Base-by-base conservation (phyloP, 2,113 vertebrate genomes). In the Hydrolagus affinis region DNA sequence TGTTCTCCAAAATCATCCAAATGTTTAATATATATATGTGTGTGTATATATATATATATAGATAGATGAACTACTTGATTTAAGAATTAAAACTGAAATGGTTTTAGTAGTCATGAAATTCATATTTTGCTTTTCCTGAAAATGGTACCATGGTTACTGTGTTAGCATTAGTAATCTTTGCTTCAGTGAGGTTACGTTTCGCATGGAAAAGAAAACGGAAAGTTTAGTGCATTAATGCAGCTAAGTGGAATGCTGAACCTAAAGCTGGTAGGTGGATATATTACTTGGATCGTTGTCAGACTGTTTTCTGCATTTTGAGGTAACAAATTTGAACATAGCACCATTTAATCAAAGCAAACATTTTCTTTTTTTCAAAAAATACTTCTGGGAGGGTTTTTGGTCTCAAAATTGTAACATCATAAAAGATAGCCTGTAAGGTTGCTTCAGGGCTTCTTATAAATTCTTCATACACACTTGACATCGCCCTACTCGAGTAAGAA, bases 391-490 rank as follows among this genome's bases (percentile, higher is more conserved):
- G 70, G 23, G 23, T 62, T 25, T 32, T 62, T 59, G 32, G 62
- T 85, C 15, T 11, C 66, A n/a, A 28, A 14, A 0, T 1, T 19
- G 9, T 70, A 30, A 23, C 25, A 25, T 71, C 15, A 17, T 0
- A 69, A 25, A 76, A 60, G 85, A 4, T 4, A 12, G 75, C 14
- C 10, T 14, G 75, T 66, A 14, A 25, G 59, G 30, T 17, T 19
- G 32, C 15, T 56, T 19, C 11, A 11, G 28, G 30, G 57, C 28
- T 57, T 25, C 68, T 96, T 94, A 98, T 89, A 99, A 89, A 92
- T 99, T 98, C 94, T 99, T 99, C 98, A 99, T 98, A 91, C 98
- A 99, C 88, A 99, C 98, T 92, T 99, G 98, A 89, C 98, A 99
- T 87, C 98, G 96, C 92, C 98, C 97, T 90, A 99, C 96, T 75